Evolutionary conservation across 1,140 invertebrate species (phyloP).

Genomic region (Saxidomus purpurata): DNA sequence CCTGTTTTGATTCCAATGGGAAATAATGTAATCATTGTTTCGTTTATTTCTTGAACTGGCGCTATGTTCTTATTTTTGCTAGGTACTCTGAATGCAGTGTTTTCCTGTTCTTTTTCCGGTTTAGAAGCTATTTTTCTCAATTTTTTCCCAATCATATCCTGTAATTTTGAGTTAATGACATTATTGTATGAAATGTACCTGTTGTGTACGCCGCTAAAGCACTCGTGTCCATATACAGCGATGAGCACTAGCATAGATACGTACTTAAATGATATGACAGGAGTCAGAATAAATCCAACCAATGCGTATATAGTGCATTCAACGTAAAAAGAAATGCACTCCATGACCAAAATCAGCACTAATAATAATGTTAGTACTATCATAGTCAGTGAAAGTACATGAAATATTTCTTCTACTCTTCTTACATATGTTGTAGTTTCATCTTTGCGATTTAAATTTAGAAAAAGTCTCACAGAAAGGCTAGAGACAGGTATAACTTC

Average conservation of each 20-base stretch:
- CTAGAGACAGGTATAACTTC: slow-evolving; percentile 19
- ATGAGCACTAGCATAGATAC: slow-evolving; percentile 20
- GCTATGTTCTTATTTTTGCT: not conserved
- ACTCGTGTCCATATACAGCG: slow-evolving; percentile 2
- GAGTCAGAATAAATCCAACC: slow-evolving; percentile 42
- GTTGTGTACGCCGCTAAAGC: slow-evolving; percentile 12
- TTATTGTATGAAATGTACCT: slow-evolving; percentile 16
- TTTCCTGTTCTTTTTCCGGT: slow-evolving; percentile 35
- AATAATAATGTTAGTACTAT: slow-evolving; percentile 15
- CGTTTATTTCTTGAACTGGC: not conserved
- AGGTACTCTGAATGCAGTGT: slow-evolving; percentile 33
- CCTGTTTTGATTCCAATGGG: too few relatives aligned
- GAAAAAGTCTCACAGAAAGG: not conserved
- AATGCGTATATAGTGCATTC: slow-evolving; percentile 14
- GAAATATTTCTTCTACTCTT: slow-evolving; percentile 9
- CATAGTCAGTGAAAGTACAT: slow-evolving; percentile 1
- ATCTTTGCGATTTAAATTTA: not conserved
- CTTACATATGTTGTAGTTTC: not conserved
- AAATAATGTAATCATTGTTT: too few relatives aligned
- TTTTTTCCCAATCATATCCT: not conserved
- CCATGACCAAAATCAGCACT: not conserved
- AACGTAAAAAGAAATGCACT: slow-evolving; percentile 49
- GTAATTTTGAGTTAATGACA: slow-evolving; percentile 12
- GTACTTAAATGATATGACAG: slow-evolving; percentile 38
- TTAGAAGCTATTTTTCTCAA: not conserved